Percentiles rank a stretch among this genome's conserved stretches.
These are phyloP conservation scores for Diprion similis DNA, from an alignment of 1,140 invertebrate genomes.

Conservation along the genomic window DNA sequence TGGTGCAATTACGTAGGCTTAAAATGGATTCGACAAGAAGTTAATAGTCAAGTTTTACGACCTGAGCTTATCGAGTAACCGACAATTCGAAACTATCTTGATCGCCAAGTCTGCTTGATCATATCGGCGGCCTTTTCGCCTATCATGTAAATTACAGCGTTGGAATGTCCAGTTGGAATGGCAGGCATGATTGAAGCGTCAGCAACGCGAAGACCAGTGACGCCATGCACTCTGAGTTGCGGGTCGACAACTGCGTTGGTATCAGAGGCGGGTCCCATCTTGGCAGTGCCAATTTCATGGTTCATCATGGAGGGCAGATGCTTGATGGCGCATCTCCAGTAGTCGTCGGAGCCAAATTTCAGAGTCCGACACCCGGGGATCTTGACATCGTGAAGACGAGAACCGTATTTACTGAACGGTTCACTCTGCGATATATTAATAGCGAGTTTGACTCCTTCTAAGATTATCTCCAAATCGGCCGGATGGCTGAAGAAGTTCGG, in stretches of 20 bases:
- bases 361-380: constrained; percentile 67
- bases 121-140: constrained; percentile 86
- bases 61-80: no score
- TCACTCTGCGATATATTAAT: constrained; percentile 67
- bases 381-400: constrained; percentile 63
- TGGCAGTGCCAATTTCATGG: constrained; percentile 75
- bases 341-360: constrained; percentile 67
- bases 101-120: constrained; percentile 71
- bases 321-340: constrained; percentile 77
- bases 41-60: no score
- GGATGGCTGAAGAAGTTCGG: constrained; percentile 75
- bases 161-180: constrained; percentile 75
- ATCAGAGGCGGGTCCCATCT: constrained; percentile 78
- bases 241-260: constrained; percentile 76
- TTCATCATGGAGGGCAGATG: constrained; percentile 70
- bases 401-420: constrained; percentile 67
- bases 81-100: constrained; percentile 16
- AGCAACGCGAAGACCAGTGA: constrained; percentile 73
- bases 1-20: not conserved
- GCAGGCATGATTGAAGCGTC: constrained; percentile 81
- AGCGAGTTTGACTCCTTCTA: constrained; percentile 72
- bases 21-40: no score
- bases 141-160: constrained; percentile 82
- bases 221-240: constrained; percentile 72
- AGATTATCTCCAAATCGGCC: constrained; percentile 71